phyloP scores from a whole-genome alignment of 2,797 vertebrate species.

The Monodelphis domestica region DNA sequence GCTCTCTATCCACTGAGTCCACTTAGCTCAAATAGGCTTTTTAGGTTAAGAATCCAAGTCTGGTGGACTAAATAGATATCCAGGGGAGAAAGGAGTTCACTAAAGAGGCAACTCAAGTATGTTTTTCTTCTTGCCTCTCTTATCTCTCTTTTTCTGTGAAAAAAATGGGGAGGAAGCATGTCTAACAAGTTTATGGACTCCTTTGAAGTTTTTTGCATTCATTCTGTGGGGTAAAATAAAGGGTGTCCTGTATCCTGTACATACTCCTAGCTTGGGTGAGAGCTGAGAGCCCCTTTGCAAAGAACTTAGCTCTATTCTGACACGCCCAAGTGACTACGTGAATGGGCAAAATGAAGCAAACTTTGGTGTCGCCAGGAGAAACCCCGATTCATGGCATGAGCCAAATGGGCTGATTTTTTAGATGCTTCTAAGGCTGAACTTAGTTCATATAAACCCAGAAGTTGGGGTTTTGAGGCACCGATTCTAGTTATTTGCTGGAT shows the following conservation, averaged over 20 bases:
- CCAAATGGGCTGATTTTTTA: neutral
- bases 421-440: neutral
- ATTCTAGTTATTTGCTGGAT: neutral
- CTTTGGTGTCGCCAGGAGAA: neutral
- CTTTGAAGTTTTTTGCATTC: neutral
- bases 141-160: neutral
- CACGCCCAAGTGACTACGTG: neutral
- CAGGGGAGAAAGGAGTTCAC: neutral
- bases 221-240: neutral
- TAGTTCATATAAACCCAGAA: neutral
- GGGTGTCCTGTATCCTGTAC: neutral
- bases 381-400: neutral
- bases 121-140: too few relatives aligned
- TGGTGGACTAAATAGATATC: neutral
- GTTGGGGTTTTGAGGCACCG: neutral
- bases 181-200: neutral
- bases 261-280: neutral
- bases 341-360: neutral
- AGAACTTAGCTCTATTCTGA: neutral
- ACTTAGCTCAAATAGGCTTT: too few relatives aligned
- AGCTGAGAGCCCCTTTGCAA: neutral
- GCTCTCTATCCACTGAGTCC: too few relatives aligned
- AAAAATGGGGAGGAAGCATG: neutral
- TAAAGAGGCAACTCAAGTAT: neutral
- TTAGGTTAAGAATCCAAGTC: neutral